Conservation (phyloP, 2,797 vertebrate species). For the Coracias cyanogaster region DNA sequence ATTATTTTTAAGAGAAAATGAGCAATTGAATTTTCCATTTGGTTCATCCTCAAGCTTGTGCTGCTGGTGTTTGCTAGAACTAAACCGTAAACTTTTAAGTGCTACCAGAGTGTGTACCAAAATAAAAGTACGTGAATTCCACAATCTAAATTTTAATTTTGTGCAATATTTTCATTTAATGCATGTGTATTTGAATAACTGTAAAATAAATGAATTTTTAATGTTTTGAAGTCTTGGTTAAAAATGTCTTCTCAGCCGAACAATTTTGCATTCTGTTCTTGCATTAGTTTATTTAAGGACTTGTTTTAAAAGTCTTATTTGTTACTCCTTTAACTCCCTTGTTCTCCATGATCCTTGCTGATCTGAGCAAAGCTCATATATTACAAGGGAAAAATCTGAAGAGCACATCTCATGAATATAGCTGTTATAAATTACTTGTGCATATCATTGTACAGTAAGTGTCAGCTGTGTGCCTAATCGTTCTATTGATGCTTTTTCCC, state of each 20-base stretch:
- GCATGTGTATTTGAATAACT: constrained; percentile 93
- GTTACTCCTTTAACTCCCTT: constrained; percentile 77
- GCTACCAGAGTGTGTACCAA: constrained; percentile 77
- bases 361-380: constrained; percentile 76
- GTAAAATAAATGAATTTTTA: constrained; percentile 86
- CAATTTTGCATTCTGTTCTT: constrained; percentile 89
- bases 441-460: constrained; percentile 92
- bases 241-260: constrained; percentile 80
- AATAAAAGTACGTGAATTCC: constrained; percentile 75
- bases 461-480: constrained; percentile 97
- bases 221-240: constrained; percentile 85
- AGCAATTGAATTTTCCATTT: constrained; percentile 72
- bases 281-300: constrained; percentile 89
- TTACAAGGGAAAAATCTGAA: constrained; percentile 77
- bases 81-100: constrained; percentile 76
- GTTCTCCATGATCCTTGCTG: constrained; percentile 77
- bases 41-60: constrained; percentile 77
- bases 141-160: constrained; percentile 86
- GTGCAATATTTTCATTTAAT: constrained; percentile 96
- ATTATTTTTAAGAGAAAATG: constrained; percentile 82
- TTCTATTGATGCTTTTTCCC: constrained; percentile 91
- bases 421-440: constrained; percentile 81
- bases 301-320: constrained; percentile 98
- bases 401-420: constrained; percentile 80
- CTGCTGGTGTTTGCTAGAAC: constrained; percentile 75